phyloP scores from a whole-genome alignment of 92 coral and sea anemone genomes.

The Heteractis magnifica region DNA sequence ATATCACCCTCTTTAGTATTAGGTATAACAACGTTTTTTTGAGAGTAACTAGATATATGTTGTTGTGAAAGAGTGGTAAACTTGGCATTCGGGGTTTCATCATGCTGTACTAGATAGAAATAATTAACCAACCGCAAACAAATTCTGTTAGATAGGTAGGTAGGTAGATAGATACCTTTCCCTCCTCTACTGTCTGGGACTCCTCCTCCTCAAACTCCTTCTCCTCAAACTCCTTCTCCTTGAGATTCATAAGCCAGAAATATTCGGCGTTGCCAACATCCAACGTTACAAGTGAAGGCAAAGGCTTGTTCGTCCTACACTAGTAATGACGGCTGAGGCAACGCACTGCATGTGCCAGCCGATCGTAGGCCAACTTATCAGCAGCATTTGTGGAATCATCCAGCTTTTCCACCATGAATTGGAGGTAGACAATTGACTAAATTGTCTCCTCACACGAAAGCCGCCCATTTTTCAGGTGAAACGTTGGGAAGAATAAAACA shows the following conservation, averaged over 20 bases:
- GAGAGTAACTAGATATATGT: not conserved
- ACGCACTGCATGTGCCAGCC: not conserved
- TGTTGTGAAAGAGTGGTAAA: conserved; percentile 3
- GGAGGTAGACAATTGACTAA: not conserved
- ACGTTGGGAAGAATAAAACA: too few relatives aligned
- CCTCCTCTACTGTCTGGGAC: not conserved
- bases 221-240: too few relatives aligned
- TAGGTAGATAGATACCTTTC: not conserved
- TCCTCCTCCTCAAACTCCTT: not conserved
- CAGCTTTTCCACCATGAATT: not conserved
- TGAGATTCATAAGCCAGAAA: too few relatives aligned
- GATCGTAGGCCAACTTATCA: not conserved
- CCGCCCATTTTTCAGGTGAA: too few relatives aligned
- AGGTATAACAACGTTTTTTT: too few relatives aligned
- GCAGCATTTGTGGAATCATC: not conserved
- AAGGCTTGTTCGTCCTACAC: too few relatives aligned
- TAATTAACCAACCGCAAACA: conserved; percentile 13
- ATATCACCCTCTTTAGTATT: too few relatives aligned
- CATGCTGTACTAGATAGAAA: not conserved
- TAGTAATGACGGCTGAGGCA: not conserved
- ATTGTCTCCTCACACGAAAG: not conserved
- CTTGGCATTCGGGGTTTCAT: conserved; percentile 11
- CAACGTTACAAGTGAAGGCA: too few relatives aligned
- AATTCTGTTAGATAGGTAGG: not conserved
- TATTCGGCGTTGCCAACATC: too few relatives aligned